phyloP scores from a whole-genome alignment of 2,797 vertebrate species.

The Fratercula arctica region DNA sequence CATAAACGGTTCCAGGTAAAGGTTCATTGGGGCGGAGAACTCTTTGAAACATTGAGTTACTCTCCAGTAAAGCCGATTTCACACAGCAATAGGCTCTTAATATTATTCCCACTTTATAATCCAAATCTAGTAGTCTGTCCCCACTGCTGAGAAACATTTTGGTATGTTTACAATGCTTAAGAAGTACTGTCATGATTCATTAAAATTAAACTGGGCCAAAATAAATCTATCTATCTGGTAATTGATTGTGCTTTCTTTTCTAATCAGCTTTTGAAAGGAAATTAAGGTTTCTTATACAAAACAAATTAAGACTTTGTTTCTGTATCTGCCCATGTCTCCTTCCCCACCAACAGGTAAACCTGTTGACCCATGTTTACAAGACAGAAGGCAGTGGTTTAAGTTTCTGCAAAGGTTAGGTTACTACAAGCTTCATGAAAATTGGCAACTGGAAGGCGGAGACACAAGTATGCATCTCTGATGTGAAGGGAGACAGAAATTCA shows the following conservation, averaged over 20 bases:
- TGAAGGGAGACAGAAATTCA: not conserved
- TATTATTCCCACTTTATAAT: not conserved
- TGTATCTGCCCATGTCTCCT: not conserved
- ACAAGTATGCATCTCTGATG: not conserved
- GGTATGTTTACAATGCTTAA: not conserved
- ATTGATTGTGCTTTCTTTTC: not conserved
- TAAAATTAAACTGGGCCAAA: not conserved
- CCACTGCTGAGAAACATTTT: not conserved
- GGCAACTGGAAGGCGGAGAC: not conserved
- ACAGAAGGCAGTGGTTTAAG: not conserved
- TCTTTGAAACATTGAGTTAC: not conserved
- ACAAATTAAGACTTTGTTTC: not conserved
- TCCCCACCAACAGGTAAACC: not conserved
- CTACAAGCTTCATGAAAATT: not conserved
- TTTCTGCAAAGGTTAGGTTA: not conserved
- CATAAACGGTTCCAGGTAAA: not conserved
- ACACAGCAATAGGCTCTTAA: not conserved
- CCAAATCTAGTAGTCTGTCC: not conserved
- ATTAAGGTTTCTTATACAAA: not conserved
- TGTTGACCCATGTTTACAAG: not conserved
- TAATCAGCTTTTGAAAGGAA: not conserved
- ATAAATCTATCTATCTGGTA: not conserved
- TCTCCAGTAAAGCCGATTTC: not conserved
- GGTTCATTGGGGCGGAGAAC: not conserved
- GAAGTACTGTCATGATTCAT: not conserved